Percentiles rank a stretch among this genome's conserved stretches.
These are phyloP conservation scores for Lycocerus yunnanus DNA, from an alignment of 2,888 invertebrate species.

Conservation along the genomic window DNA sequence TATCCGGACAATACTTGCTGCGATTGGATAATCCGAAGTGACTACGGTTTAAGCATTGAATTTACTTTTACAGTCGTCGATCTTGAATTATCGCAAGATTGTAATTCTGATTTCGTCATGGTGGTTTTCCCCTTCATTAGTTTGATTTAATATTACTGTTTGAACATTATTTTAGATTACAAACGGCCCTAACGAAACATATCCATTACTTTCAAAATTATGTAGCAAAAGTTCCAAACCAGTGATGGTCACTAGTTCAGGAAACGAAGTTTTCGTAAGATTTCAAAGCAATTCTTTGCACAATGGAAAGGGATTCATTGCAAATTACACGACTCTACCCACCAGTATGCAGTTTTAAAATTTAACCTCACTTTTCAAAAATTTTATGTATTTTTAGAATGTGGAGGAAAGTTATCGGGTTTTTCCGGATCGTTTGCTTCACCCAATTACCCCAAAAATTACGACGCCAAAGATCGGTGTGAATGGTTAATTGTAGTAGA, in stretches of 20 bases:
- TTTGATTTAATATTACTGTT: not conserved
- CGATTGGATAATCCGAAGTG: slow-evolving; percentile 76
- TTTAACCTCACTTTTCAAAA: not conserved
- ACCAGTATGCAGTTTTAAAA: slow-evolving; percentile 54
- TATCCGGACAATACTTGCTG: slow-evolving; percentile 77
- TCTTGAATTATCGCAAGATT: slow-evolving; percentile 64
- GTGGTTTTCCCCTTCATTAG: slow-evolving; percentile 49
- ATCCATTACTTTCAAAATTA: slow-evolving; percentile 59
- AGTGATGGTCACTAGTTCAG: slow-evolving; percentile 62
- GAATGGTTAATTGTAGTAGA: slow-evolving; percentile 76
- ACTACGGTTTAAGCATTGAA: slow-evolving; percentile 70
- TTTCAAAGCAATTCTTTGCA: slow-evolving; percentile 65
- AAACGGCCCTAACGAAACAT: slow-evolving; percentile 66
- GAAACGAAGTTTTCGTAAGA: slow-evolving; percentile 71
- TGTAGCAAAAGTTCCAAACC: slow-evolving; percentile 60
- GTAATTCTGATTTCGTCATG: slow-evolving; percentile 73
- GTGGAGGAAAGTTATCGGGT: slow-evolving; percentile 73
- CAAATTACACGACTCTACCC: slow-evolving; percentile 60
- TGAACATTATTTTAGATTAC: slow-evolving; percentile 55
- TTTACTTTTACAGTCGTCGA: slow-evolving; percentile 73
- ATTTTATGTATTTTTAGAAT: slow-evolving; percentile 57
- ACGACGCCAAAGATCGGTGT: slow-evolving; percentile 75
- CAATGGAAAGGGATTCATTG: slow-evolving; percentile 68
- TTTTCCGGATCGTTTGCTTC: slow-evolving; percentile 73
- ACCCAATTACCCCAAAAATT: slow-evolving; percentile 82